A percentile compares a stretch with the other conserved stretches of the same genome.
Evolutionary conservation across 2,797 vertebrate species (phyloP).

Genomic region (Dallia pectoralis): DNA sequence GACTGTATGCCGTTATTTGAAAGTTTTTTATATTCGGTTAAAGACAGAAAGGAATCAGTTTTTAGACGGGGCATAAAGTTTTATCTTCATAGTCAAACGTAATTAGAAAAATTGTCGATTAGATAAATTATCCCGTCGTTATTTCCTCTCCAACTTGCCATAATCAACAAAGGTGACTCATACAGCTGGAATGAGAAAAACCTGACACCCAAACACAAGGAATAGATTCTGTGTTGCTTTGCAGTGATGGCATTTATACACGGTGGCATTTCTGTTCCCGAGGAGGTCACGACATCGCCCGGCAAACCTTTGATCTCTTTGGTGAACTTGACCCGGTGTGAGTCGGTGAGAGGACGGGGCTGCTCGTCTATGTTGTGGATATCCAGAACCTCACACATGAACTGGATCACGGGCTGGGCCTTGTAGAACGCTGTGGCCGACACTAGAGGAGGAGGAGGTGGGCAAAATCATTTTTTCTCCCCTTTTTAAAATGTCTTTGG

Average conservation of each 20-base stretch:
- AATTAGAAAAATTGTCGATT: no score
- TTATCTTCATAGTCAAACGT: no score
- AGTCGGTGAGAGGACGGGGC: slow-evolving; percentile 95
- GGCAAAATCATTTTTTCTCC: neutral
- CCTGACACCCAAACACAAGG: neutral
- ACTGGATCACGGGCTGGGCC: slow-evolving; percentile 98
- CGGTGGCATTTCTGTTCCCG: neutral
- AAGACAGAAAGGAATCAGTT: no score
- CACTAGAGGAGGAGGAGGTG: slow-evolving; percentile 72
- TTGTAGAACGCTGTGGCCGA: slow-evolving; percentile 99
- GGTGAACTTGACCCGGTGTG: slow-evolving; percentile 99
- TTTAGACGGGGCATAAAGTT: no score
- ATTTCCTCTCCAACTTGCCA: no score
- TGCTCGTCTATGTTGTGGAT: slow-evolving; percentile 99
- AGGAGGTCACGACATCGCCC: neutral
- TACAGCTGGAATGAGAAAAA: neutral
- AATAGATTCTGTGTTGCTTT: neutral
- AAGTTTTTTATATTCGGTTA: no score
- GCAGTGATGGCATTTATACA: neutral
- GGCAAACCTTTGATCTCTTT: slow-evolving; percentile 98
- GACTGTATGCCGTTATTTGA: no score
- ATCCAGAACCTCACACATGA: slow-evolving; percentile 99
- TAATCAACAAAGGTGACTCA: no score
- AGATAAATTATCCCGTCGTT: no score
- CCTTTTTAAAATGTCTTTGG: no score